These are phyloP conservation scores for Falco rusticolus DNA, from an alignment of 2,797 vertebrate genomes.

Conservation along the genomic window DNA sequence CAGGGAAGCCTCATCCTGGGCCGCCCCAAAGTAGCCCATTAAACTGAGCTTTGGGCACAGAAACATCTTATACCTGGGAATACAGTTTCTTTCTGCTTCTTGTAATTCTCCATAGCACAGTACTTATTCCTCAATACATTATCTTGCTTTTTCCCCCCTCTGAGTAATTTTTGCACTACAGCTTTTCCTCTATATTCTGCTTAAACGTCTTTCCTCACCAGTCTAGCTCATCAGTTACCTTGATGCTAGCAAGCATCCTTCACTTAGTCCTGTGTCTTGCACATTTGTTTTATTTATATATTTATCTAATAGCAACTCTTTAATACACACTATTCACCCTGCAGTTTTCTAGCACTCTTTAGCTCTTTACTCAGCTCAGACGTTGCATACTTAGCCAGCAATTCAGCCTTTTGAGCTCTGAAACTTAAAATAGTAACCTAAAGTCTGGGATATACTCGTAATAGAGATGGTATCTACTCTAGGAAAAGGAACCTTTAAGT, in stretches of 20 bases:
- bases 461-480: neutral
- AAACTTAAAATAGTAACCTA: neutral
- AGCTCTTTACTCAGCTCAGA: neutral
- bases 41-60: neutral
- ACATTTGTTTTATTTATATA: neutral
- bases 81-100: neutral
- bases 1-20: neutral
- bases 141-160: neutral
- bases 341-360: neutral
- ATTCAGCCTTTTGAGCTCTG: neutral
- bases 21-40: neutral
- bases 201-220: neutral
- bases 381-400: neutral
- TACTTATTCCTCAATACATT: neutral
- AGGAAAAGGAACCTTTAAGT: neutral
- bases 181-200: neutral
- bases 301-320: neutral
- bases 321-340: neutral
- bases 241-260: neutral
- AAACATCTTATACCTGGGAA: neutral
- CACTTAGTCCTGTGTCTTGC: neutral
- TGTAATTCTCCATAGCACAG: neutral
- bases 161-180: neutral
- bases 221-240: neutral
- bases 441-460: neutral